Evolutionary conservation across 2,888 invertebrate species (phyloP).

Genomic region (Proisotoma minuta): DNA sequence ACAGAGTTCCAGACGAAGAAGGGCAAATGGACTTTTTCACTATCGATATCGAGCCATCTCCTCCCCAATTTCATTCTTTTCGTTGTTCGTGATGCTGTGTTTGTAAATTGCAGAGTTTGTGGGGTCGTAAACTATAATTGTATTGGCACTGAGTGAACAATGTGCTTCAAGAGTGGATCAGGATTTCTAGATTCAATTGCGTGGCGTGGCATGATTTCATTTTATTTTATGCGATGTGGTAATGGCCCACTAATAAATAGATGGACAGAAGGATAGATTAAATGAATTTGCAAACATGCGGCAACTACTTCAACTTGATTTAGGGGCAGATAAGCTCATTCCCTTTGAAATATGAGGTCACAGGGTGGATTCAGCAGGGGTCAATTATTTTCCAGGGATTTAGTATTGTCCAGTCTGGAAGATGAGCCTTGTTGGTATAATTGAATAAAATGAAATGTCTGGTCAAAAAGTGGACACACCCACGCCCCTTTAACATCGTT

Average conservation of each 20-base stretch:
- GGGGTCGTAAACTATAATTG: neutral
- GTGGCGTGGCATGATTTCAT: no score
- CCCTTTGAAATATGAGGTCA: no score
- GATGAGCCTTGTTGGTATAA: no score
- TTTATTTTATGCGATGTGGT: neutral
- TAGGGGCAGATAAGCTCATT: no score
- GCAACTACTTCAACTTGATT: no score
- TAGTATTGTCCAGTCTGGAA: no score
- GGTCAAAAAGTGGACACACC: no score
- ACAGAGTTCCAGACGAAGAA: neutral
- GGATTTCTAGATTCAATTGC: neutral
- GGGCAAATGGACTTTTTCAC: conserved; percentile 2
- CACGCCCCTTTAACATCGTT: no score
- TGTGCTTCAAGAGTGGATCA: neutral
- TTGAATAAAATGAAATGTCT: no score
- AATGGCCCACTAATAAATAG: conserved; percentile 3
- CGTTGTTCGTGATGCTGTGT: neutral
- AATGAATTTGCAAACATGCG: conserved; percentile 1
- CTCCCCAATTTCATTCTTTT: neutral
- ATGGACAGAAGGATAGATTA: no score
- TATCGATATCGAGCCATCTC: conserved; percentile 1
- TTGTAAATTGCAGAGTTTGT: neutral
- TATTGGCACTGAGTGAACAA: neutral
- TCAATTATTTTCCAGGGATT: no score
- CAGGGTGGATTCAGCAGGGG: no score